Conservation (phyloP, 1,140 invertebrate genomes). For the Drosophila equinoxialis region DNA sequence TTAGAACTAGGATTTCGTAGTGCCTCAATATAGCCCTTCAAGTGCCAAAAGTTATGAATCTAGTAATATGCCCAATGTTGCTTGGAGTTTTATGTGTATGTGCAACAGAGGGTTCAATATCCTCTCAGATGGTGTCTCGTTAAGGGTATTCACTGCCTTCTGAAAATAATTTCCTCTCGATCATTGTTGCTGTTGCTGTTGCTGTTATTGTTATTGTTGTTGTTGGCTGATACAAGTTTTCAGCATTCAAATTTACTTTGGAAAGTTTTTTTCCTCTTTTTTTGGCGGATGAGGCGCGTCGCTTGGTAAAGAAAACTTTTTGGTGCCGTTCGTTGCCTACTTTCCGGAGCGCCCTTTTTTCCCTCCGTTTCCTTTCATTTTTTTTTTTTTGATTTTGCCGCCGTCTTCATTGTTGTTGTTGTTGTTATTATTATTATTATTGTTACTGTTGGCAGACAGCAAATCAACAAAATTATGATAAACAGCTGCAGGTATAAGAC, state of each 20-base stretch:
- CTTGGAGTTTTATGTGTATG: not conserved
- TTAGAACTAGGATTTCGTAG: no score
- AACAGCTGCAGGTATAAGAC: conserved; percentile 78
- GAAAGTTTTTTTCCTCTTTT: conserved; percentile 38
- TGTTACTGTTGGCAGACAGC: conserved; percentile 72
- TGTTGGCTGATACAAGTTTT: conserved; percentile 57
- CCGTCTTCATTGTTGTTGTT: conserved; percentile 50
- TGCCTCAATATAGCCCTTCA: no score
- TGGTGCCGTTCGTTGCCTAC: conserved; percentile 38
- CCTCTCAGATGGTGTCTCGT: conserved; percentile 20
- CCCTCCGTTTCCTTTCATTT: not conserved
- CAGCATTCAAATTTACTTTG: conserved; percentile 66
- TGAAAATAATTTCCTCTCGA: conserved; percentile 34
- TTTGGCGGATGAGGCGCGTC: conserved; percentile 13
- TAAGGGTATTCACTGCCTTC: conserved; percentile 31
- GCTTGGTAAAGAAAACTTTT: conserved; percentile 44
- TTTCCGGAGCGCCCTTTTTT: conserved; percentile 54
- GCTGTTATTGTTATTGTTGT: conserved; percentile 23
- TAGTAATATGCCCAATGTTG: not conserved
- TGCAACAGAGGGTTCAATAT: conserved; percentile 8
- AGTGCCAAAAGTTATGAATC: not conserved
- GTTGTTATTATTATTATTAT: conserved; percentile 60
- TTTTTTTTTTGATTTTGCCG: conserved; percentile 60
- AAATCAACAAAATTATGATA: conserved; percentile 82
- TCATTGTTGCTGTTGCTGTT: conserved; percentile 22